Percentiles rank a stretch among this genome's conserved stretches.
Conservation (phyloP, 1,140 invertebrate genomes). For the Atta texana region DNA sequence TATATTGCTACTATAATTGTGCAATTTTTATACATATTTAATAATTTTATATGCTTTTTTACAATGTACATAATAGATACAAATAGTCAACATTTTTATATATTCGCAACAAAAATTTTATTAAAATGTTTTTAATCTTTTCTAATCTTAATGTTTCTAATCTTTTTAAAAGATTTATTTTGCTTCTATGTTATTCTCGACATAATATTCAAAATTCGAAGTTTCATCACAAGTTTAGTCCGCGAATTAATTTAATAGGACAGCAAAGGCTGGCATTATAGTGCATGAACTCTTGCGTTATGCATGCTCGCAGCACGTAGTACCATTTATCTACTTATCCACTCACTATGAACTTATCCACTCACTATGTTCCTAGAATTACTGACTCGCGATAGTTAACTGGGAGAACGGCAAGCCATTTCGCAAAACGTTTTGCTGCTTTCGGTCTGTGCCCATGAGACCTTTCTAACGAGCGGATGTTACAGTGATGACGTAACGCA, state of each 20-base stretch:
- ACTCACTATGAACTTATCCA: conserved; percentile 48
- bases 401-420: neutral
- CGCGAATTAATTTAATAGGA: conserved; percentile 54
- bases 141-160: neutral
- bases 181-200: neutral
- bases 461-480: conserved; percentile 10
- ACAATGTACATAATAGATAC: neutral
- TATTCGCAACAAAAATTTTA: neutral
- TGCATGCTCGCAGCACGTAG: conserved; percentile 31
- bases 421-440: conserved; percentile 33
- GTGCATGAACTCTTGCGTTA: conserved; percentile 42
- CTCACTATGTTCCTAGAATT: conserved; percentile 33
- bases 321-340: conserved; percentile 56
- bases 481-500: conserved; percentile 1
- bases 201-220: neutral
- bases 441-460: conserved; percentile 15
- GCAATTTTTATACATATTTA: too few species aligned
- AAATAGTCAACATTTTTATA: neutral
- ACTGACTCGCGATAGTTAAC: conserved; percentile 43
- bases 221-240: neutral
- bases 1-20: too few species aligned
- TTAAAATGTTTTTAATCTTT: neutral
- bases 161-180: neutral
- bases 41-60: neutral
- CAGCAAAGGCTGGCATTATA: conserved; percentile 37